Conservation (phyloP, 1,140 invertebrate genomes). For the Radopholus similis region DNA sequence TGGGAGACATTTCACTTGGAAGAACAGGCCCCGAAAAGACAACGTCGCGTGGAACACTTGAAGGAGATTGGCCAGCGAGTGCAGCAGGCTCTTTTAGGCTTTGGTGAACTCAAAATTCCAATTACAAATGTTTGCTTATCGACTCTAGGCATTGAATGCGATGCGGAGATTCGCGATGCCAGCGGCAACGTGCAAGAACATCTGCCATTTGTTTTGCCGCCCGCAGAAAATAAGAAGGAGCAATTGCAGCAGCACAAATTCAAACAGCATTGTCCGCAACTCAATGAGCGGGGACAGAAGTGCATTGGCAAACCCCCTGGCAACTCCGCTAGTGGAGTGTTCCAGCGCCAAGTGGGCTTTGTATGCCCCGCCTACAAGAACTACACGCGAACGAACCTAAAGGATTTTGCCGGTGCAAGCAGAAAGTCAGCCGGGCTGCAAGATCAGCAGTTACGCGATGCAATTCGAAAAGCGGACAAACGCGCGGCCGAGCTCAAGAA, state of each 20-base stretch:
- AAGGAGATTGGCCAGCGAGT: constrained; percentile 33
- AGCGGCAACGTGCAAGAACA: constrained; percentile 8
- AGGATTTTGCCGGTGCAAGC: not conserved
- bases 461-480: not conserved
- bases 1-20: too few relatives aligned
- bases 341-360: too few relatives aligned
- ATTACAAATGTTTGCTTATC: constrained; percentile 8
- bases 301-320: too few relatives aligned
- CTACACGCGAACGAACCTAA: too few relatives aligned
- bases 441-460: not conserved
- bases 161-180: constrained; percentile 26
- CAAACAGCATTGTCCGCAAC: too few relatives aligned
- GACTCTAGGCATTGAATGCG: constrained; percentile 35
- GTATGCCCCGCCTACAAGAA: too few relatives aligned
- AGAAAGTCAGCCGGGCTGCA: not conserved
- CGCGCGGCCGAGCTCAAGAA: not conserved
- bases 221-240: not conserved
- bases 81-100: constrained; percentile 30
- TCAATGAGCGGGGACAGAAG: too few relatives aligned
- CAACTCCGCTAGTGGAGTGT: too few relatives aligned
- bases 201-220: constrained; percentile 2
- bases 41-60: constrained; percentile 30
- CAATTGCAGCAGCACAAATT: not conserved
- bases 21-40: too few relatives aligned
- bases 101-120: constrained; percentile 15